Percentiles rank a stretch among this genome's conserved stretches.
Conservation (phyloP, 2,888 invertebrate species). For the Chrysopilus asiliformis region DNA sequence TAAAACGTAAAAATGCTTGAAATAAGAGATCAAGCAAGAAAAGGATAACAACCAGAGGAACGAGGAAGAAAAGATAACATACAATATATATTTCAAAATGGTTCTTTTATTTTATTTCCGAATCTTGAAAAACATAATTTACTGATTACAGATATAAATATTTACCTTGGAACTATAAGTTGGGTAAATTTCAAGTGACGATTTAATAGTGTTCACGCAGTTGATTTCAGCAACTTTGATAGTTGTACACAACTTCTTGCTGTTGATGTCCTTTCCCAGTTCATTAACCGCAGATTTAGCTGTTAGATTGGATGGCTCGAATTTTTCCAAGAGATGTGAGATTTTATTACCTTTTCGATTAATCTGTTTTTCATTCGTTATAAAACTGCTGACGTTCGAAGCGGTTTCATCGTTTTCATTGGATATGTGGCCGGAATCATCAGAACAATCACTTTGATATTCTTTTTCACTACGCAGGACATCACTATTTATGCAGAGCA, state of each 20-base stretch:
- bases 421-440: constrained; percentile 71
- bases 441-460: constrained; percentile 57
- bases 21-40: no score
- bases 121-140: no score
- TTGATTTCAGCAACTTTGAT: constrained; percentile 27
- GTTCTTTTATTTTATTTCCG: no score
- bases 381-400: not conserved
- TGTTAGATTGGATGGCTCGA: constrained; percentile 23
- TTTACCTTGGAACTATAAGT: constrained; percentile 36
- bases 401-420: constrained; percentile 46
- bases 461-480: constrained; percentile 31
- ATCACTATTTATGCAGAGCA: constrained; percentile 10
- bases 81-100: no score
- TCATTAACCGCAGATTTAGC: constrained; percentile 3
- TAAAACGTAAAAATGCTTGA: no score
- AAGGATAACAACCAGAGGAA: no score
- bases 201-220: constrained; percentile 20
- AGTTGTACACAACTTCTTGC: constrained; percentile 15
- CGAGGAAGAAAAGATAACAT: no score
- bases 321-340: constrained; percentile 27
- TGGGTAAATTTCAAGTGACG: constrained; percentile 32
- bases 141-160: no score
- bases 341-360: constrained; percentile 20
- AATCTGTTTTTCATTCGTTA: constrained; percentile 1
- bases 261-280: no score